A percentile compares a stretch with the other conserved stretches of the same genome.
Conservation (phyloP, 2,888 invertebrate species). For the Xestia sexstrigata region DNA sequence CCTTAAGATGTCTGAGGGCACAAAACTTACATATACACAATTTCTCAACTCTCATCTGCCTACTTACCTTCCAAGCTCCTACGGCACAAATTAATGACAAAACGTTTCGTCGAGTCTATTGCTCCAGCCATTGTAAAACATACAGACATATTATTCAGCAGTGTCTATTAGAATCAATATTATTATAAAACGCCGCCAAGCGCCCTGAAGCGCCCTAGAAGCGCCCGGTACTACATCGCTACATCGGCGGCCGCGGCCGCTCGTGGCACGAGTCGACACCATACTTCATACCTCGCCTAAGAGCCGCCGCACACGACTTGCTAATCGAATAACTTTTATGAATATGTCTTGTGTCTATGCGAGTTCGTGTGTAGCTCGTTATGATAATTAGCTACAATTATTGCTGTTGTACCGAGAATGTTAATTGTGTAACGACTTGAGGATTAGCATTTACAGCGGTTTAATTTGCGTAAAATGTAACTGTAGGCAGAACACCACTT, state of each 20-base stretch:
- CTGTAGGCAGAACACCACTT: neutral
- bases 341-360: conserved; percentile 57
- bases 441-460: conserved; percentile 2
- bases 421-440: conserved; percentile 12
- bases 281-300: conserved; percentile 71
- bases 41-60: neutral
- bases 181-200: conserved; percentile 59
- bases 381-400: conserved; percentile 43
- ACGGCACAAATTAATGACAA: neutral
- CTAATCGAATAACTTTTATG: conserved; percentile 63
- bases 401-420: conserved; percentile 9
- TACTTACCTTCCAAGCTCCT: neutral
- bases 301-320: conserved; percentile 58
- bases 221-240: conserved; percentile 42
- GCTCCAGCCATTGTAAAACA: neutral
- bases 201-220: conserved; percentile 23
- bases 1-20: neutral
- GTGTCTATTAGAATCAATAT: conserved; percentile 64
- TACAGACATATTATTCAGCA: conserved; percentile 15
- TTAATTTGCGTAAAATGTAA: neutral
- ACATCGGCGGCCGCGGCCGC: conserved; percentile 21
- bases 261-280: conserved; percentile 78
- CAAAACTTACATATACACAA: neutral
- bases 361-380: conserved; percentile 55
- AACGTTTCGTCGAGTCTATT: neutral